These are phyloP conservation scores for Aspidoscelis tigris DNA, from an alignment of 2,113 vertebrate genomes.

Conservation along the genomic window DNA sequence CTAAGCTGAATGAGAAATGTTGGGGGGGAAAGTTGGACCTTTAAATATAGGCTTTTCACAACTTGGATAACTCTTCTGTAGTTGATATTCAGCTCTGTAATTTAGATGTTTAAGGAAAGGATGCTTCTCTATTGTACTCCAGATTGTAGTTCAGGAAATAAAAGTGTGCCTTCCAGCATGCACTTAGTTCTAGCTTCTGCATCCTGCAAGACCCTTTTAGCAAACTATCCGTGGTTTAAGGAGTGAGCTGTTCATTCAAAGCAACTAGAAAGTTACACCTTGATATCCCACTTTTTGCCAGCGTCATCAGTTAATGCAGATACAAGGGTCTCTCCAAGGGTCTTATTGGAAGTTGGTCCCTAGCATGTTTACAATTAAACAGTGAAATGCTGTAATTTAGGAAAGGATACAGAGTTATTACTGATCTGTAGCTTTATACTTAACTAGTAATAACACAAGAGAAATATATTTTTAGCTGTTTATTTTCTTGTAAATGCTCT, in stretches of 20 bases:
- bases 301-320: constrained; percentile 17
- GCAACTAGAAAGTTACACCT: background rate
- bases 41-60: background rate
- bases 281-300: background rate
- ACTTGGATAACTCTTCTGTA: background rate
- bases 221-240: background rate
- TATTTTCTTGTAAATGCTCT: background rate
- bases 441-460: background rate
- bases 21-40: no score
- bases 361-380: constrained; percentile 5
- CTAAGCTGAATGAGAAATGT: no score
- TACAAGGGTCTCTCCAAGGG: constrained; percentile 1
- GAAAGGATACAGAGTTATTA: background rate
- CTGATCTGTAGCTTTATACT: background rate
- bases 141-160: no score
- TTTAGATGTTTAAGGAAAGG: background rate
- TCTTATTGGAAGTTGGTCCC: constrained; percentile 1
- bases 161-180: no score
- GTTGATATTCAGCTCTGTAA: background rate
- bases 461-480: background rate
- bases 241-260: background rate
- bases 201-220: no score
- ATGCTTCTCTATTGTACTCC: no score
- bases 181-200: no score
- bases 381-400: background rate